Base-by-base conservation (phyloP, 2,113 vertebrate genomes). In the Gymnogyps californianus region DNA sequence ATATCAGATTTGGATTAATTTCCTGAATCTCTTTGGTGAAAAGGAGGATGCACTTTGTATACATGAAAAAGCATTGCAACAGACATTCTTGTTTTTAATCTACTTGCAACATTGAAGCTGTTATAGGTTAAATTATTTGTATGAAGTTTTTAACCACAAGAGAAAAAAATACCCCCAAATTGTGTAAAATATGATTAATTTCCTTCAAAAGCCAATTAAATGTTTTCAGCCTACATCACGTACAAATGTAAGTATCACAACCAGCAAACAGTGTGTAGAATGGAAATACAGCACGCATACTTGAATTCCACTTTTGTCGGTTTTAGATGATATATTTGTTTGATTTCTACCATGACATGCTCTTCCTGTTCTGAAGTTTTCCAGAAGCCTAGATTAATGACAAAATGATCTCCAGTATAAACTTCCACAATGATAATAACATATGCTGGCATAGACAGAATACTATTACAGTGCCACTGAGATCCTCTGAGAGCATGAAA, bases 371-470 rank as follows among this genome's bases (percentile, higher is more conserved):
- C 84, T 95, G 91, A 93, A 82, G 70, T 89, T 94, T 95, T 92
- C 93, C 87, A 96, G 93, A 96, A 96, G 75, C 62, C 93, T 96
- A 93, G 78, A 96, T 89, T 96, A 94, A 96, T 90, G 94, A 89
- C 89, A 88, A 90, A 89, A 91, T 90, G 51, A 91, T 94, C 87
- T 90, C 58, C 42, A 49, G 20, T 93, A 80, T 94, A 96, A 97
- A 87, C 34, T 91, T 87, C 47, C 51, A 93, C 74, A 85, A 80
- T 62, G 66, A 93, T 83, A 87, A 95, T 87, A 96, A 76, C 81
- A 91, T 87, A 69, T 95, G 89, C 42, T 95, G 87, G 69, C 74
- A 92, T n/a, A 92, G 66, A 65, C 34, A 91, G 61, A 97, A 72
- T 62, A 34, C 42, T 78, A 26, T 74, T 92, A 62, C 32, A 49